Percentiles rank a stretch among this genome's conserved stretches.
Conservation (phyloP, 2,797 vertebrate species). For the Mormyrops attenuatus region DNA sequence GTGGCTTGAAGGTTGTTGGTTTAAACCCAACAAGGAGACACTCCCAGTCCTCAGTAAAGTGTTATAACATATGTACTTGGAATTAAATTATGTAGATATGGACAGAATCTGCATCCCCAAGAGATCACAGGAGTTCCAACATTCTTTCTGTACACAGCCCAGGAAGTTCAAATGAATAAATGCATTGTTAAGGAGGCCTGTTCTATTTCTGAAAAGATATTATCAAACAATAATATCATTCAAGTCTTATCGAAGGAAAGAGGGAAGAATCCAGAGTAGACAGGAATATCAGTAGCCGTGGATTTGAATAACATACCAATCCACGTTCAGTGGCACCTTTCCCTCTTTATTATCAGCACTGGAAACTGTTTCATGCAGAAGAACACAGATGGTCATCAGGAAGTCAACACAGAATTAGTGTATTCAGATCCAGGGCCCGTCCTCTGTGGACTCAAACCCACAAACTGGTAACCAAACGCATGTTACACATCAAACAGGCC, state of each 20-base stretch:
- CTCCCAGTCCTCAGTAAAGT: neutral
- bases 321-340: conserved; percentile 31
- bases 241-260: conserved; percentile 38
- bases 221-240: conserved; percentile 45
- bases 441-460: conserved; percentile 25
- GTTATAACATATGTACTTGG: neutral
- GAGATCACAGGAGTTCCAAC: neutral
- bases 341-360: conserved; percentile 45
- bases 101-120: neutral
- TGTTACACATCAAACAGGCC: conserved; percentile 24
- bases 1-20: neutral
- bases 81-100: conserved; percentile 9
- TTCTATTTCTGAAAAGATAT: conserved; percentile 37
- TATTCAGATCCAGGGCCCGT: conserved; percentile 43
- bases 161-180: neutral
- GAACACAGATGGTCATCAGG: conserved; percentile 65
- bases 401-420: conserved; percentile 66
- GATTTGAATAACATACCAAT: neutral
- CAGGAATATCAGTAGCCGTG: neutral
- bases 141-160: neutral
- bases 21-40: neutral
- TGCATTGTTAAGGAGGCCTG: neutral
- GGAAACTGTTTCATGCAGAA: conserved; percentile 56
- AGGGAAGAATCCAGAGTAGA: conserved; percentile 35
- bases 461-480: conserved; percentile 35